These are phyloP conservation scores for Nannoperca australis DNA, from an alignment of 2,797 vertebrate species.

Conservation along the genomic window DNA sequence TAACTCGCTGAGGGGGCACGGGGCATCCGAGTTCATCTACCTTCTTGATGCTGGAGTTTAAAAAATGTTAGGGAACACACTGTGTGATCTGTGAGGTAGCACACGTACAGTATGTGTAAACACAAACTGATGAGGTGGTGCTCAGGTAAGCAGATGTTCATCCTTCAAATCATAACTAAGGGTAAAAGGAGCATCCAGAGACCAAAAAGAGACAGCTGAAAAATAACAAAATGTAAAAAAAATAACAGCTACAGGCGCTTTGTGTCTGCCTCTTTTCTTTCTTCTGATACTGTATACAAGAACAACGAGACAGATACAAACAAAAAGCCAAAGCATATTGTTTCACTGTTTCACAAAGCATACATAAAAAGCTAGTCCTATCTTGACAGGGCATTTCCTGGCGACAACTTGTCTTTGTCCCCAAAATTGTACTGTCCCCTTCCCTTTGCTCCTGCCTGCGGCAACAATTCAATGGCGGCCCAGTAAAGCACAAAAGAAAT, in stretches of 20 bases:
- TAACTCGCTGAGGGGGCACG: neutral
- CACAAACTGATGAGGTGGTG: constrained; percentile 43
- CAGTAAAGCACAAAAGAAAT: constrained; percentile 42
- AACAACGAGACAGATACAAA: constrained; percentile 33
- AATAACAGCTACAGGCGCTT: constrained; percentile 19
- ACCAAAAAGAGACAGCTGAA: constrained; percentile 16
- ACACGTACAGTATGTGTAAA: constrained; percentile 31
- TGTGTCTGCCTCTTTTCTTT: constrained; percentile 36
- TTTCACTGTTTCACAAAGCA: constrained; percentile 35
- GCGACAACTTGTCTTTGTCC: constrained; percentile 30
- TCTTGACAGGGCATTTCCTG: constrained; percentile 43
- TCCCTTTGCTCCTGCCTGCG: constrained; percentile 10
- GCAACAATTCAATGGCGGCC: constrained; percentile 18
- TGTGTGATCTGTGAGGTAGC: constrained; percentile 43
- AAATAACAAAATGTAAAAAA: neutral
- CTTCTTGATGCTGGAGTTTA: constrained; percentile 27
- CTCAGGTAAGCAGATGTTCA: constrained; percentile 58
- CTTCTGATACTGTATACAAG: constrained; percentile 19
- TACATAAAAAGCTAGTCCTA: constrained; percentile 34
- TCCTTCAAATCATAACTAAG: constrained; percentile 37
- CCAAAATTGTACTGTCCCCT: neutral
- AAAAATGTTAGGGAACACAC: constrained; percentile 13
- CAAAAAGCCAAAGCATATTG: constrained; percentile 24
- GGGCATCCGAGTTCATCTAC: constrained; percentile 42
- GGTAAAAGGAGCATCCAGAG: constrained; percentile 21